A percentile compares a stretch with the other conserved stretches of the same genome.
Conservation (phyloP, 2,113 vertebrate species). For the Clarias batrachus region DNA sequence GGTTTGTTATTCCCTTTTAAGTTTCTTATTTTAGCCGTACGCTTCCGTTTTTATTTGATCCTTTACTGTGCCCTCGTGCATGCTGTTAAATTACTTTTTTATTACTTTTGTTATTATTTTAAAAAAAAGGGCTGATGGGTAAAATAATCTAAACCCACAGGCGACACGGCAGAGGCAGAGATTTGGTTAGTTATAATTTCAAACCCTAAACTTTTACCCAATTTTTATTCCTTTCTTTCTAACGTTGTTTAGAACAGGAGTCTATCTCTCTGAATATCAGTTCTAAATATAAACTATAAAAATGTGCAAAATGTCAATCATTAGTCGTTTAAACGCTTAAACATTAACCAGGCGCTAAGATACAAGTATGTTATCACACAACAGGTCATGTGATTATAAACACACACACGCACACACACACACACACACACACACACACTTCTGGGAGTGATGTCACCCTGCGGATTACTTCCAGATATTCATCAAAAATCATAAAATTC, state of each 20-base stretch:
- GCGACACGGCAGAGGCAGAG: background rate
- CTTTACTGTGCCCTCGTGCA: background rate
- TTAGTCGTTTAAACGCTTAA: background rate
- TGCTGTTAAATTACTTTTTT: background rate
- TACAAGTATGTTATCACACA: background rate
- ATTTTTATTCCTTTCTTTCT: background rate
- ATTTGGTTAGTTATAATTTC: background rate
- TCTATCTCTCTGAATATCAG: background rate
- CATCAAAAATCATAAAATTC: too few species aligned
- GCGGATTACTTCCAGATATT: too few species aligned
- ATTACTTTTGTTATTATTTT: background rate
- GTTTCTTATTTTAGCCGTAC: too few species aligned
- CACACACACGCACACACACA: too few species aligned
- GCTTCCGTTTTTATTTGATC: background rate
- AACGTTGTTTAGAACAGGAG: background rate
- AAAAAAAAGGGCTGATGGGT: background rate
- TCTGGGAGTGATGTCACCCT: too few species aligned
- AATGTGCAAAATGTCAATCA: background rate
- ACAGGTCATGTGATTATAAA: background rate
- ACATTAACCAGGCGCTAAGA: background rate
- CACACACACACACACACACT: too few species aligned
- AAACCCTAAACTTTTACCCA: background rate
- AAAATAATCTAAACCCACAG: background rate
- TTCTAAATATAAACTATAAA: background rate
- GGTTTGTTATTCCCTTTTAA: too few species aligned